phyloP scores from a whole-genome alignment of 2,113 vertebrate genomes.

The Sialia sialis region DNA sequence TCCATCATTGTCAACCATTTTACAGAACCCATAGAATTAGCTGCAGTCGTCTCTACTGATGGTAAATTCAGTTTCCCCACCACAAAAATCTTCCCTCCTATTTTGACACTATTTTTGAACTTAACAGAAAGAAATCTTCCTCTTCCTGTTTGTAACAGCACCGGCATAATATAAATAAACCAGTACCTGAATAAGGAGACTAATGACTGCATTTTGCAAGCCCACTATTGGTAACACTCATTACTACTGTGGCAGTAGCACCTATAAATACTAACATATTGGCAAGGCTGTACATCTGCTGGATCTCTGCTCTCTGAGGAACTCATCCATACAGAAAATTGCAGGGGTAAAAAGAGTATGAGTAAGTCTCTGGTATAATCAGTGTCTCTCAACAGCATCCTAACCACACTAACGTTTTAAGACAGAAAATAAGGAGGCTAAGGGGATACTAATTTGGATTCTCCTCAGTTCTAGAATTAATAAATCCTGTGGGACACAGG shows the following conservation, averaged over 20 bases:
- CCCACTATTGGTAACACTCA: neutral
- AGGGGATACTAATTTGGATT: neutral
- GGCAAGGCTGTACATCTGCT: neutral
- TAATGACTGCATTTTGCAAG: neutral
- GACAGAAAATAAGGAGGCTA: neutral
- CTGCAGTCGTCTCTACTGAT: neutral
- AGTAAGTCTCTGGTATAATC: neutral
- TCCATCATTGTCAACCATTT: neutral
- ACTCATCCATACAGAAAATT: neutral
- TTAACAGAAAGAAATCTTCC: neutral
- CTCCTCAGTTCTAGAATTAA: neutral
- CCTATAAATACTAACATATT: neutral
- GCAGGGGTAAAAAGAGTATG: neutral
- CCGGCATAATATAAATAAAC: neutral
- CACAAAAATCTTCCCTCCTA: neutral
- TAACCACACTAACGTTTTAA: neutral
- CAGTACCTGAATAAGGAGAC: neutral
- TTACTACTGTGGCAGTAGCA: neutral
- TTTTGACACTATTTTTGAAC: neutral
- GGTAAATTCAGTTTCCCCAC: neutral
- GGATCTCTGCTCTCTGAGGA: neutral
- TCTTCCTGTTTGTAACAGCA: neutral
- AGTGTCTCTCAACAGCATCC: neutral
- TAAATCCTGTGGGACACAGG: neutral
- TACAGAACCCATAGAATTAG: neutral